Percentiles rank a stretch among this genome's conserved stretches.
Conservation (phyloP, 2,113 vertebrate genomes). For the Petroica traversi region DNA sequence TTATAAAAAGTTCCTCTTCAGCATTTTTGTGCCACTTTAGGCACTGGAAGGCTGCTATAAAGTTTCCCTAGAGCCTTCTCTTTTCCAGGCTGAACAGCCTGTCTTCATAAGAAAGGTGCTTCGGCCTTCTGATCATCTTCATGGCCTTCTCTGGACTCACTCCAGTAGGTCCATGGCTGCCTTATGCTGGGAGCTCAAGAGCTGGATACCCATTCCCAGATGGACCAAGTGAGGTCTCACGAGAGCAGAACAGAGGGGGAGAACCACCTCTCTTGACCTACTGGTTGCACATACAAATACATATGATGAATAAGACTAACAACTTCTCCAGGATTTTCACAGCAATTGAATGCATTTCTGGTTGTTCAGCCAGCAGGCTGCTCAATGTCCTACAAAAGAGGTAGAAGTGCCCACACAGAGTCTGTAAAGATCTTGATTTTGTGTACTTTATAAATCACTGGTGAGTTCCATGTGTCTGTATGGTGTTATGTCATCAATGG, state of each 20-base stretch:
- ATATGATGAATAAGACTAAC: neutral
- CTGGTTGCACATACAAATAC: neutral
- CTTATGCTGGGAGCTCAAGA: neutral
- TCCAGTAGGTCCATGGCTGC: neutral
- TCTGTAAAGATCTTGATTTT: neutral
- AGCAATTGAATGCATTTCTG: neutral
- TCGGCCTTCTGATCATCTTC: neutral
- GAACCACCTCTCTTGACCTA: neutral
- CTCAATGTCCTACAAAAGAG: neutral
- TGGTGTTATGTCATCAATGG: neutral
- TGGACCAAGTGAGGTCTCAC: neutral
- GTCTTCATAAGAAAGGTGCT: neutral
- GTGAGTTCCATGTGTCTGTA: neutral
- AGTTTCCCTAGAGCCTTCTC: neutral
- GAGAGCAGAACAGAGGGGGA: rapidly evolving
- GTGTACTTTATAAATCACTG: neutral
- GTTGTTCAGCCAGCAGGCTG: neutral
- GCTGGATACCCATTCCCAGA: neutral
- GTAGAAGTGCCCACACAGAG: neutral
- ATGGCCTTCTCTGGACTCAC: neutral
- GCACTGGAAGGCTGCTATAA: neutral
- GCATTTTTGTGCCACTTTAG: neutral
- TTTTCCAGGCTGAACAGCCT: neutral
- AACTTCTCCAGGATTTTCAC: neutral
- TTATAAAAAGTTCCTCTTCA: neutral